Base-by-base conservation (phyloP, 2,113 vertebrate species). In the Odobenus rosmarus region DNA sequence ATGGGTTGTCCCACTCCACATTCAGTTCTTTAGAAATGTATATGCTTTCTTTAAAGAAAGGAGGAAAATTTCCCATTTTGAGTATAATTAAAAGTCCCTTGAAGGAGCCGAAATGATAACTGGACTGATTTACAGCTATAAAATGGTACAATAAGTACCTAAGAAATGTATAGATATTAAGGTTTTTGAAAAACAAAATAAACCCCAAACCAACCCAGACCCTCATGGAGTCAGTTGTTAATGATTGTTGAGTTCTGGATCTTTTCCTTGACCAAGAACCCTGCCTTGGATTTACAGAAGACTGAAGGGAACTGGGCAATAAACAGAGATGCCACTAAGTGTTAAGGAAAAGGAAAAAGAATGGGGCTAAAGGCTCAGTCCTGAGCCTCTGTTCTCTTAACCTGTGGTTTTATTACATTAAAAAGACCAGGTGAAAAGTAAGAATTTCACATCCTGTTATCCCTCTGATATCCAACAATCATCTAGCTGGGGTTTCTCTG, bases 181-280 rank as follows among this genome's bases (percentile, higher is more conserved):
- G 5, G 36, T 79, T 82, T 93, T 95, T 79, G 61, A 64, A 95
- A 92, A 91, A 36, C 51, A 90, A 90, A 96, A 81, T n/a, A 80
- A 94, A 92, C 72, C 12, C 23, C 2, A 90, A 90, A 95, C 26
- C 21, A 91, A 46, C 5, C 7, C 53, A 84, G 64, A 28, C 33
- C 13, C 59, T 61, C 9, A 49, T 15, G n/a, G 64, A 85, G 5
- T 21, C 39, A 4, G n/a, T 26, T 76, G 57, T 1, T 94, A 69
- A 53, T 53, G 61, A 57, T 13, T 90, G 28, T 13, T 90, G 90
- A 72, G n/a, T 53, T 89, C 87, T 93, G n/a, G 51, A 26, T 59
- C 28, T 80, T 92, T 83, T 51, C 31, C 39, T 91, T 86, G 39
- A 14, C 36, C 69, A 84, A 90, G 14, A 86, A 89, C 18, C 16